Conservation (phyloP, 2,888 invertebrate genomes). For the Ennomos erosarius region DNA sequence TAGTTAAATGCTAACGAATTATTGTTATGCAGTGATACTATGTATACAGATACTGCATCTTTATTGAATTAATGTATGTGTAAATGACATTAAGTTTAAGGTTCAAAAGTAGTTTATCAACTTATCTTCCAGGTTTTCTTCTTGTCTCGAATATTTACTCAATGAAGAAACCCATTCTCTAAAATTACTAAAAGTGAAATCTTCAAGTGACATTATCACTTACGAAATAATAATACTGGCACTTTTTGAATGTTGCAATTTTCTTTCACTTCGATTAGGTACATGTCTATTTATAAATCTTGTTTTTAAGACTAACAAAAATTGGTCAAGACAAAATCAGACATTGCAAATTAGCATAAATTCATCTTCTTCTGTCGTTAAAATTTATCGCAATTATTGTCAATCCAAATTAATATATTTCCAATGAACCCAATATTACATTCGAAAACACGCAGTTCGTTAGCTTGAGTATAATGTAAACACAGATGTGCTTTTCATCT, state of each 20-base stretch:
- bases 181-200: slow-evolving; percentile 18
- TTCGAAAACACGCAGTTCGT: slow-evolving; percentile 15
- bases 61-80: too few relatives aligned
- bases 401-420: neutral
- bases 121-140: slow-evolving; percentile 12
- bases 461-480: slow-evolving; percentile 24
- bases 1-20: too few relatives aligned
- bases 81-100: too few relatives aligned
- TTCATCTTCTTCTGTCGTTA: too few relatives aligned
- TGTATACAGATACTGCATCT: too few relatives aligned
- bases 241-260: slow-evolving; percentile 20
- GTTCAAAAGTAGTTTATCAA: neutral
- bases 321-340: slow-evolving; percentile 1
- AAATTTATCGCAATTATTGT: slow-evolving; percentile 11
- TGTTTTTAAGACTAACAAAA: too few relatives aligned
- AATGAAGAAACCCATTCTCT: slow-evolving; percentile 12
- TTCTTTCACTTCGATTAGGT: slow-evolving; percentile 13
- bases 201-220: slow-evolving; percentile 13
- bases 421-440: slow-evolving; percentile 10
- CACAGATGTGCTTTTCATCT: slow-evolving; percentile 31
- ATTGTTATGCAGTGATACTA: too few relatives aligned
- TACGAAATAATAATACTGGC: slow-evolving; percentile 17
- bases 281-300: too few relatives aligned
- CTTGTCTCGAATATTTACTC: slow-evolving; percentile 17
- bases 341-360: slow-evolving; percentile 10